Base-by-base conservation (phyloP, 2,113 vertebrate genomes). In the Leucosticte australis region DNA sequence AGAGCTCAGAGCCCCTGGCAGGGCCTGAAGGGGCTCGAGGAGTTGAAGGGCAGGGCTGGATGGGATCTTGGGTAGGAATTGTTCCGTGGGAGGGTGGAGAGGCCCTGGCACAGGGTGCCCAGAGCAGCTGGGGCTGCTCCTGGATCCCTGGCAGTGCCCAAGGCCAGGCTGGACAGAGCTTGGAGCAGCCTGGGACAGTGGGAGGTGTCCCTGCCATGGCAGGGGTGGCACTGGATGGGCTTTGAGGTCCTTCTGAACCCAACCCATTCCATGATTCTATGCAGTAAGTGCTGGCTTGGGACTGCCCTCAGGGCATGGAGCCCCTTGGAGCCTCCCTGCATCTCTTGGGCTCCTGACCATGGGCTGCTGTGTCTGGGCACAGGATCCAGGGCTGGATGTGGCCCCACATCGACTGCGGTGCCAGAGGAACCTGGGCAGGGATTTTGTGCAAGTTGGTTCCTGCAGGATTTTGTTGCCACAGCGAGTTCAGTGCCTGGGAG, bases 41-140 rank as follows among this genome's bases (percentile, higher is more conserved):
- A 64, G 67, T 7, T 20, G 71, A 15, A 35, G 50, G 22, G 18
- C 59, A 44, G 77, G 22, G 27, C 0, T 19, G 0, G 19, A 7
- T 52, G 13, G 37, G 60, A 28, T 11, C 4, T 8, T 44, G 52
- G 15, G 37, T 0, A 16, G 68, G 10, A 81, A 59, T 65, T 73
- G 1, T 23, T 33, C 1, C 1, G 17, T 37, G 12, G 0, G 12
- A 74, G 33, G 15, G 33, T 28, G 31, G 9, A 1, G 0, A 50
- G 47, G 50, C 31, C 14, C 67, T 80, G 50, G 50, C 35, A 13
- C 67, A 64, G 76, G 47, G 15, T 80, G 35, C 14, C 24, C 76
- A 80, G 67, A 56, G 67, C 20, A 73, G 67, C 67, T 88, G 76
- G 18, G 67, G 57, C 57, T 80, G 59, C 15, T 44, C 59, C 31